Evolutionary conservation across 2,888 invertebrate genomes (phyloP), one percentile per base, ranked within the genome.

Genomic region (Ophioninae sp.): DNA sequence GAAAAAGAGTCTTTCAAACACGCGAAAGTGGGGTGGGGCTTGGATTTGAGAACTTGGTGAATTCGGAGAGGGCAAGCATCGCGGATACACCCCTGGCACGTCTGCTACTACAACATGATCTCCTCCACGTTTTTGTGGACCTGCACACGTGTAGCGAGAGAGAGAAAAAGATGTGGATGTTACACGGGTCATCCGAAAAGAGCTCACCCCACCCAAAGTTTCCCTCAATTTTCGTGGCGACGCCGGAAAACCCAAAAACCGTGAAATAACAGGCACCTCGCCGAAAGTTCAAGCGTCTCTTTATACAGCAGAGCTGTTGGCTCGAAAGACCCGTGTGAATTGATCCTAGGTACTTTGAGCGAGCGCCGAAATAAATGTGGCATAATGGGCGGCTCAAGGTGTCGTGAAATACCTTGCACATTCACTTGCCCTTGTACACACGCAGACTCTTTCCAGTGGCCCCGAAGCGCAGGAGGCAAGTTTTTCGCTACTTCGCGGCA

Each of bases 31-130:
- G n/a, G 73, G 20, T 59, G 67, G 56, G 64, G 50, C 13, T 50
- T 30, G 65, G 61, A 82, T 72, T 79, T 77, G 44, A 68, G 61
- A 86, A 86, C 81, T 86, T 81, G 64, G 82, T 82, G 83, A 86
- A 86, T 86, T 86, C 79, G 79, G 73, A 69, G 78, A 79, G 81
- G 82, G 77, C 77, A 57, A 69, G 30, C 41, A 73, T 73, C 61
- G 62, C 67, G 68, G 37, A 59, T 72, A 59, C 30, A 79, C 73
- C 57, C 23, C 41, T 37, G 23, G 44, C 41, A 39, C 39, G 37
- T 73, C 50, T 57, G 62, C 21, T 56, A 50, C 80, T 72, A 56
- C 59, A 73, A 80, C 64, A 74, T 75, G 30, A 30, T 30, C 30
- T 30, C 30, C 30, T 2, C 30, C 30, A 30, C 30, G 30, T 30